phyloP scores from a whole-genome alignment of 2,797 vertebrate genomes.

The Silurus aristotelis region DNA sequence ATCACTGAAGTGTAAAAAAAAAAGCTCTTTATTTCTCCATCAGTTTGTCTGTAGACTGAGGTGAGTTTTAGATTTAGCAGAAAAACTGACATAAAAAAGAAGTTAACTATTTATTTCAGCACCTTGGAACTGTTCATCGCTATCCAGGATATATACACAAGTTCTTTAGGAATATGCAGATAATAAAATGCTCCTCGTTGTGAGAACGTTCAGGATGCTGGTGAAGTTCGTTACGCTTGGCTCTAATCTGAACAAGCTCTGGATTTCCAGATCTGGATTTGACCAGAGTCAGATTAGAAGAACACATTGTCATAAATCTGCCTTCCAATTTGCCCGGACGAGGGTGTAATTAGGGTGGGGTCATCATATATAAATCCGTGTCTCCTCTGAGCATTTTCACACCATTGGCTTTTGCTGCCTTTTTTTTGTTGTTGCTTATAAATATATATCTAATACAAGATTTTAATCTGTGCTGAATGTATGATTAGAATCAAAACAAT shows the following conservation, averaged over 20 bases:
- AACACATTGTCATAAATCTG: conserved; percentile 87
- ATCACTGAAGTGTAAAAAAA: too few species aligned
- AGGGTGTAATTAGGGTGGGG: conserved; percentile 66
- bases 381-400: conserved; percentile 63
- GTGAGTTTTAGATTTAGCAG: too few species aligned
- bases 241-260: conserved; percentile 58
- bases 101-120: too few species aligned
- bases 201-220: background rate
- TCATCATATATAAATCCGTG: conserved; percentile 75
- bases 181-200: background rate
- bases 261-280: conserved; percentile 78
- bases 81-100: too few species aligned
- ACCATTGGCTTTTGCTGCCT: background rate
- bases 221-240: conserved; percentile 41
- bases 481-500: background rate
- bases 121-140: too few species aligned
- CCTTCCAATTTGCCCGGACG: conserved; percentile 79
- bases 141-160: too few species aligned
- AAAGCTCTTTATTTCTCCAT: too few species aligned
- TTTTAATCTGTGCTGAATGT: too few species aligned
- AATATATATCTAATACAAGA: too few species aligned
- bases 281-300: conserved; percentile 88
- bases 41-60: too few species aligned
- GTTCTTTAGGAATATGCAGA: too few species aligned
- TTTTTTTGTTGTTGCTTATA: background rate